Conservation (phyloP, 2,888 invertebrate species). For the Chelonus formosanus region DNA sequence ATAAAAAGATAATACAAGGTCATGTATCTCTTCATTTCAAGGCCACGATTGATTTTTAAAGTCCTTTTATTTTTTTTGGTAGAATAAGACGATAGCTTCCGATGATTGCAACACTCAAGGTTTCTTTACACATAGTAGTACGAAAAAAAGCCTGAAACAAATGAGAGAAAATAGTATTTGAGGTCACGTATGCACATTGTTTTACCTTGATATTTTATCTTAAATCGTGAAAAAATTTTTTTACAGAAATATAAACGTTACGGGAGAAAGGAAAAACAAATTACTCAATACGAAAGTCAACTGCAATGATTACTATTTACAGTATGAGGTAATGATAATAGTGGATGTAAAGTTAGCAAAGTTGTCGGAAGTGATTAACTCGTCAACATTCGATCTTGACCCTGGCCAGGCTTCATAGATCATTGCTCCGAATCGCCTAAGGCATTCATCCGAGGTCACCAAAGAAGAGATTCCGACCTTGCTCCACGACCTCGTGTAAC, state of each 20-base stretch:
- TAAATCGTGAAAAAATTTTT: neutral
- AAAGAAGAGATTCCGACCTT: constrained; percentile 35
- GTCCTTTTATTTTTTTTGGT: neutral
- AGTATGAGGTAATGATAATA: too few species aligned
- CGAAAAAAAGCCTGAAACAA: constrained; percentile 42
- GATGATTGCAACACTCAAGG: constrained; percentile 9
- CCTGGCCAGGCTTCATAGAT: constrained; percentile 37
- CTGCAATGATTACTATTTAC: too few species aligned
- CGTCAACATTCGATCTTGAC: constrained; percentile 35
- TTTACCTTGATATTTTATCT: neutral
- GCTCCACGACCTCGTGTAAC: constrained; percentile 41
- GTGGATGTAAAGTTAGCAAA: constrained; percentile 3
- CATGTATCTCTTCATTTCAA: constrained; percentile 18
- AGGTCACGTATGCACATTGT: constrained; percentile 23
- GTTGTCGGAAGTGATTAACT: constrained; percentile 11
- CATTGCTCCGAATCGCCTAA: constrained; percentile 37
- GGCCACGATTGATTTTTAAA: constrained; percentile 7
- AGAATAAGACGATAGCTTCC: constrained; percentile 4
- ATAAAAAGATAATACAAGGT: constrained; percentile 3
- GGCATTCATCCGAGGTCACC: constrained; percentile 35
- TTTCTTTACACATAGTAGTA: constrained; percentile 39
- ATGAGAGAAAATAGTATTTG: constrained; percentile 14
- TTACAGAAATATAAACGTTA: neutral
- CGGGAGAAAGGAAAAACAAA: neutral
- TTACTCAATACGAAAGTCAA: neutral